Evolutionary conservation across 1,140 invertebrate genomes (phyloP).

Genomic region (Ooceraea biroi): DNA sequence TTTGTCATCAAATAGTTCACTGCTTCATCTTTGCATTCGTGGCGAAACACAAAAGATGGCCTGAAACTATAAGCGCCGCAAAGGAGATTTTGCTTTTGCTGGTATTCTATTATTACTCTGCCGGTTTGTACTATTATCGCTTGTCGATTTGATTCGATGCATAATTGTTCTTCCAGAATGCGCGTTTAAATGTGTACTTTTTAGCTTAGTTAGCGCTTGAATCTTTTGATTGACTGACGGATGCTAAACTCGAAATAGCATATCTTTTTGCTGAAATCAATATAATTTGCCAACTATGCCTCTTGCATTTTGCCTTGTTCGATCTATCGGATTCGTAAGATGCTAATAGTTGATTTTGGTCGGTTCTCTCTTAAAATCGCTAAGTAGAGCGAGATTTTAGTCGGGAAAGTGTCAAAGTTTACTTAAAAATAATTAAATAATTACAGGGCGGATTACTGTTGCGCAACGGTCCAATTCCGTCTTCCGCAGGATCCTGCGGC

Average conservation of each 20-base stretch:
- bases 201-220: not conserved
- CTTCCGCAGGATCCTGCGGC: constrained; percentile 51
- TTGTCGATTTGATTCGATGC: not conserved
- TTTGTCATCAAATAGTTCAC: constrained; percentile 12
- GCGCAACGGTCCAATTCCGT: constrained; percentile 32
- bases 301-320: not conserved
- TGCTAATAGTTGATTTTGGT: not conserved
- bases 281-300: constrained; percentile 10
- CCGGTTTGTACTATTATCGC: not conserved
- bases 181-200: not conserved
- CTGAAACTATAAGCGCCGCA: constrained; percentile 18
- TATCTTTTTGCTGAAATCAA: constrained; percentile 17
- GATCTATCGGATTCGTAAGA: not conserved
- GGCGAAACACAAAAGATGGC: constrained; percentile 7
- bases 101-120: not conserved
- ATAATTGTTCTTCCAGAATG: not conserved
- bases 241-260: not conserved
- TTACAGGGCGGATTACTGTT: constrained; percentile 48
- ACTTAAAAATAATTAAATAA: constrained; percentile 31
- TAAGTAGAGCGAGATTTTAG: constrained; percentile 2
- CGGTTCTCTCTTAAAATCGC: not conserved
- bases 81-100: not conserved
- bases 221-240: constrained; percentile 12
- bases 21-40: not conserved
- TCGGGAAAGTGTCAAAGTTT: constrained; percentile 32